These are phyloP conservation scores for Muscicapa striata DNA, from an alignment of 2,797 vertebrate species.

Conservation along the genomic window DNA sequence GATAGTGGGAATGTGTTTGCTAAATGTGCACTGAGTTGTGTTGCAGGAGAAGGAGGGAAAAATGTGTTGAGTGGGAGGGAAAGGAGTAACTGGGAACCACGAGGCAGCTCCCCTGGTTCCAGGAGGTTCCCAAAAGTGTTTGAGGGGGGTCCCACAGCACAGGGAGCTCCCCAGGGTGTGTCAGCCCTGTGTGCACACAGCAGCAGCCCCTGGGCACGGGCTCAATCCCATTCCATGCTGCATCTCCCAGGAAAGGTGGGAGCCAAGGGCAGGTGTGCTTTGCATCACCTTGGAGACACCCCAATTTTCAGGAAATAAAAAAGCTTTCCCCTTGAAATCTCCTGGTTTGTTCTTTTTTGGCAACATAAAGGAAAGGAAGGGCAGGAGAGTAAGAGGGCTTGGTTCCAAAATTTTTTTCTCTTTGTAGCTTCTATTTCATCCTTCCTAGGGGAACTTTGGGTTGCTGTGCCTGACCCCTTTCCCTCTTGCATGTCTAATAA, in stretches of 20 bases:
- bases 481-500: not conserved
- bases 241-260: not conserved
- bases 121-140: not conserved
- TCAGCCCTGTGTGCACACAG: not conserved
- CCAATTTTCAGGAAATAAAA: not conserved
- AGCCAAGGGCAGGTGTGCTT: not conserved
- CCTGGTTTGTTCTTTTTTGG: not conserved
- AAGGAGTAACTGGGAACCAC: not conserved
- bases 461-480: not conserved
- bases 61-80: not conserved
- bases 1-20: not conserved
- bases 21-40: not conserved
- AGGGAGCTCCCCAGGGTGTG: accelerated
- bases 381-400: not conserved
- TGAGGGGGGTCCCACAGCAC: not conserved
- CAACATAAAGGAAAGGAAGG: not conserved
- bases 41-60: not conserved
- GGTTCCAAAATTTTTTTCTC: not conserved
- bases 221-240: accelerated
- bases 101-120: not conserved
- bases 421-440: not conserved
- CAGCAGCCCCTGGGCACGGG: not conserved
- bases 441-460: not conserved
- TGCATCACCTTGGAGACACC: not conserved
- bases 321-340: not conserved